These are phyloP conservation scores for Mantis religiosa DNA, from an alignment of 2,888 invertebrate species.

Conservation along the genomic window DNA sequence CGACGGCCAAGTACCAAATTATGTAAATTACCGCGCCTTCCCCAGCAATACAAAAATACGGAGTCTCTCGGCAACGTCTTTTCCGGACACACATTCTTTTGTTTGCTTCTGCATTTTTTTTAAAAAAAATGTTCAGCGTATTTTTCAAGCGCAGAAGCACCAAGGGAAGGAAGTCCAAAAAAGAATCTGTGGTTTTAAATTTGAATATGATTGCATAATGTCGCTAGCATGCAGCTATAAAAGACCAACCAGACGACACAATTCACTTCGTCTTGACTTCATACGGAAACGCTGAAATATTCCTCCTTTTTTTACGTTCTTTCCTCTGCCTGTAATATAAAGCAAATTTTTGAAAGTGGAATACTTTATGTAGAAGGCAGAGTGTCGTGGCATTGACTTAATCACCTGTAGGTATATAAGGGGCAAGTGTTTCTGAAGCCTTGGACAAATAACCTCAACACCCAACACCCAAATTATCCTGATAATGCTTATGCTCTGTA, in stretches of 20 bases:
- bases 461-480: too few relatives aligned
- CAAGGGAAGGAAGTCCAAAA: slow-evolving; percentile 16
- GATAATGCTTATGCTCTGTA: too few relatives aligned
- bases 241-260: slow-evolving; percentile 16
- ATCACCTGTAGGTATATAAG: too few relatives aligned
- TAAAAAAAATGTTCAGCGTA: slow-evolving; percentile 19
- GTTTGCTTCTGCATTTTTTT: slow-evolving; percentile 15
- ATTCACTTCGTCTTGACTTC: slow-evolving; percentile 18
- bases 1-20: slow-evolving; percentile 48
- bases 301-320: not conserved
- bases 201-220: slow-evolving; percentile 30
- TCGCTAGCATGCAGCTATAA: not conserved
- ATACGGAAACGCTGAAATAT: slow-evolving; percentile 16
- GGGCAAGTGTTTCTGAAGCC: too few relatives aligned
- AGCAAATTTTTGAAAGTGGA: not conserved
- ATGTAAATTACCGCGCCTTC: slow-evolving; percentile 44
- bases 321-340: not conserved
- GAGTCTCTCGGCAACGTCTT: slow-evolving; percentile 48
- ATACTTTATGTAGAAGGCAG: not conserved
- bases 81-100: slow-evolving; percentile 45
- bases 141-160: slow-evolving; percentile 13
- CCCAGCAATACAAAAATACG: slow-evolving; percentile 47
- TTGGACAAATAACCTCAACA: too few relatives aligned
- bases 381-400: not conserved
- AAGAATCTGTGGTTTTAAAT: slow-evolving; percentile 24